Evolutionary conservation across 1,140 invertebrate genomes (phyloP), one percentile per base, ranked within the genome.

Genomic region (Leptonema lineaticorne): DNA sequence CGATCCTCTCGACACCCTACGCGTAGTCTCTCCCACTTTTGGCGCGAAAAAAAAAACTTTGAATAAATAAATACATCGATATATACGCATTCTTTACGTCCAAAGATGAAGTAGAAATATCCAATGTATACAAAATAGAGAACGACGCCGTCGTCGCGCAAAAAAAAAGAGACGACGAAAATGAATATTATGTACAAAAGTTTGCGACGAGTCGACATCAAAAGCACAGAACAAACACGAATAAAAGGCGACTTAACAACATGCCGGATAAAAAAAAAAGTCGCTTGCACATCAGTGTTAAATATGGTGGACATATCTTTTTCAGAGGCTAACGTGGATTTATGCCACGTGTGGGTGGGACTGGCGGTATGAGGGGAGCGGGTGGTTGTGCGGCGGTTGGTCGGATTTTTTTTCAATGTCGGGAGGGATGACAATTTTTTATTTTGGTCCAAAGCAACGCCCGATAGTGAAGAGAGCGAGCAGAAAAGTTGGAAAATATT

Each of bases 291-390:
- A 72, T 72, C 71, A 72, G 68, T 72, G 71, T 72, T 72, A 72
- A 72, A 72, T 72, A 72, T 69, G 65, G 68, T 66, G 71, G 71
- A 72, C 71, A 72, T 72, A 72, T 72, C 71, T 72, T 72, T 72
- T 72, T 72, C 71, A 65, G 60, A 60, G 68, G 71, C 68, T 72
- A 72, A 69, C 71, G 68, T 69, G 65, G 71, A 72, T 72, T 72
- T 72, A 72, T 72, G 65, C 67, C 68, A 68, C 68, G 65, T 68
- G 70, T 50, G 70, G n/a, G n/a, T 22, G 37, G 62, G 62, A n/a
- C 28, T 24, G 41, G 60, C n/a, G n/a, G n/a, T n/a, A n/a, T n/a
- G n/a, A n/a, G n/a, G n/a, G n/a, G n/a, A n/a, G n/a, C n/a, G 60
- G 48, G 48, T 63, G 26, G 20, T 26, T n/a, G n/a, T n/a, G n/a